Percentiles rank a stretch among this genome's conserved stretches.
Conservation (phyloP, 2,888 invertebrate genomes). For the Polydrusus tereticollis region DNA sequence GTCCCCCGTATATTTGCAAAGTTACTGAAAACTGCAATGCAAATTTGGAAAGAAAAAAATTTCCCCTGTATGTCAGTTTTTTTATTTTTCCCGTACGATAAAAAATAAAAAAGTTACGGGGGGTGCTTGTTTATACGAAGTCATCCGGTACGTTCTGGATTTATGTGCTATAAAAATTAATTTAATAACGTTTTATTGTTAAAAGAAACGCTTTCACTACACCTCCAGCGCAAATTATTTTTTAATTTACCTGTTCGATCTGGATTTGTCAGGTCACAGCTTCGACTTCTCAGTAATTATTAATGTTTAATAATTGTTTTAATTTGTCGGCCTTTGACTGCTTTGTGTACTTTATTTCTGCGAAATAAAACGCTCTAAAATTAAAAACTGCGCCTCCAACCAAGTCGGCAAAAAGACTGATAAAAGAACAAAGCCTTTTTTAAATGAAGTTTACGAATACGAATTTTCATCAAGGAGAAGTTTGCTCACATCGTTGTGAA, state of each 20-base stretch:
- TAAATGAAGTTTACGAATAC: constrained; percentile 33
- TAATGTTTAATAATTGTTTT: neutral
- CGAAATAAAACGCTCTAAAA: neutral
- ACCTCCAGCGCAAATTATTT: neutral
- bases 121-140: too few relatives aligned
- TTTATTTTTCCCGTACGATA: too few relatives aligned
- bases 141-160: too few relatives aligned
- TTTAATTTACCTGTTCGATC: neutral
- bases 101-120: too few relatives aligned
- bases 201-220: too few relatives aligned
- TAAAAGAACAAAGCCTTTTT: constrained; percentile 12
- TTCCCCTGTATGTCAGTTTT: too few relatives aligned
- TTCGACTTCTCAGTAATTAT: neutral
- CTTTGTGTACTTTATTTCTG: neutral
- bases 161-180: too few relatives aligned
- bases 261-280: neutral
- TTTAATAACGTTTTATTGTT: neutral
- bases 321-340: neutral
- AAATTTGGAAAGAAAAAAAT: too few relatives aligned
- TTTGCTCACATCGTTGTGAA: constrained; percentile 17
- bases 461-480: constrained; percentile 17
- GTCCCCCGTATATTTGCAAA: too few relatives aligned
- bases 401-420: neutral
- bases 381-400: neutral
- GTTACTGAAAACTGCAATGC: too few relatives aligned